phyloP scores from a whole-genome alignment of 2,888 invertebrate species.

The Amiota minor region DNA sequence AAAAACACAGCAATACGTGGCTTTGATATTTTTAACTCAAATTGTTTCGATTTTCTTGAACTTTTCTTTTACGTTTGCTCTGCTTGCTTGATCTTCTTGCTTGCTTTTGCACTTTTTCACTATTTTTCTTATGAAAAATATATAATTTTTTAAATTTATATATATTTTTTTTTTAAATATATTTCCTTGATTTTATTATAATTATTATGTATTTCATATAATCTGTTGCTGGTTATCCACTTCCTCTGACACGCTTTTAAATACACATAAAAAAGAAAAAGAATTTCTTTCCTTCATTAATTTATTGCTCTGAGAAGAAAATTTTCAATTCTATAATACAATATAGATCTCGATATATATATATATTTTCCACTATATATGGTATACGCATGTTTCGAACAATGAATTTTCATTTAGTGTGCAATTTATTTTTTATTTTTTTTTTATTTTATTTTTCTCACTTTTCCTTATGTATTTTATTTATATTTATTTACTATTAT shows the following conservation, averaged over 20 bases:
- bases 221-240: neutral
- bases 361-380: neutral
- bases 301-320: constrained; percentile 14
- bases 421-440: neutral
- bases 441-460: neutral
- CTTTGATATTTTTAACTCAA: constrained; percentile 58
- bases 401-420: neutral
- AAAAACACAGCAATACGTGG: constrained; percentile 55
- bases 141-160: neutral
- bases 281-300: neutral
- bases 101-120: constrained; percentile 10
- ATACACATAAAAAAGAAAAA: constrained; percentile 1
- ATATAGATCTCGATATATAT: neutral
- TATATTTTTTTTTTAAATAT: neutral
- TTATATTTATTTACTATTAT: neutral
- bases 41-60: constrained; percentile 31
- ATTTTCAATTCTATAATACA: neutral
- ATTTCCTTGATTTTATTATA: neutral
- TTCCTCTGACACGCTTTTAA: constrained; percentile 4
- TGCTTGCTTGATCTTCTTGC: neutral
- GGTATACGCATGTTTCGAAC: neutral
- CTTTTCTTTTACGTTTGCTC: neutral
- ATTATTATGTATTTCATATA: constrained; percentile 2
- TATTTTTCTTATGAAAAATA: neutral
- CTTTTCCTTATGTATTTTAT: neutral